Evolutionary conservation across 2,113 vertebrate species (phyloP).

Genomic region (Garra rufa): DNA sequence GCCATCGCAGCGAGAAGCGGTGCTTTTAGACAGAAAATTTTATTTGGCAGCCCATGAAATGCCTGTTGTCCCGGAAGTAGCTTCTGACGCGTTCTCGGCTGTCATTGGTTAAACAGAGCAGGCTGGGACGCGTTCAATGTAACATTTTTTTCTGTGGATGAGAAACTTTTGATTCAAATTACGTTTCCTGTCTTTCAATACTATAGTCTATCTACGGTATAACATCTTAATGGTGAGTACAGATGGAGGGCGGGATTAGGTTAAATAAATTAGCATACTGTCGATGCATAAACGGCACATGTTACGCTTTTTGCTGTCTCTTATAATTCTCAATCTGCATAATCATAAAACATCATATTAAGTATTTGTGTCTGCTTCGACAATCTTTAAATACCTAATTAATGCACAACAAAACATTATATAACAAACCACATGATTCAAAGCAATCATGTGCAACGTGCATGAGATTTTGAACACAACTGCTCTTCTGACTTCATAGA

Average conservation of each 20-base stretch:
- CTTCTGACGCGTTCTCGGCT: too few relatives aligned
- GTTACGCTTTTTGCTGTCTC: background rate
- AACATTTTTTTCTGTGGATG: background rate
- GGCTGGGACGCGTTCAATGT: background rate
- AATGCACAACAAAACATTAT: background rate
- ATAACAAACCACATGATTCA: background rate
- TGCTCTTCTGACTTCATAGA: too few relatives aligned
- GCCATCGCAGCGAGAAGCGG: background rate
- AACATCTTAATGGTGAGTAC: background rate
- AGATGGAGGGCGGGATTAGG: background rate
- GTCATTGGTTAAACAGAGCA: constrained; percentile 7
- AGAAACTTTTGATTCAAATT: background rate
- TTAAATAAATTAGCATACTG: background rate
- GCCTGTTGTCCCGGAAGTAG: constrained; percentile 20
- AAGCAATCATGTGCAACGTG: background rate
- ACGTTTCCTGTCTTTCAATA: background rate
- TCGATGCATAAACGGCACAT: background rate
- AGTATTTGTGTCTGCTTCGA: background rate
- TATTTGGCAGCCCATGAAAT: background rate
- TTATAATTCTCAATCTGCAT: background rate
- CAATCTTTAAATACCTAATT: background rate
- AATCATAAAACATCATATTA: background rate
- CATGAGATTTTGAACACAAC: background rate
- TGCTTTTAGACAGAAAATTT: background rate
- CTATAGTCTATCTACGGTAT: background rate